Base-by-base conservation (phyloP, 2,797 vertebrate genomes). In the Sebastes reedi region DNA sequence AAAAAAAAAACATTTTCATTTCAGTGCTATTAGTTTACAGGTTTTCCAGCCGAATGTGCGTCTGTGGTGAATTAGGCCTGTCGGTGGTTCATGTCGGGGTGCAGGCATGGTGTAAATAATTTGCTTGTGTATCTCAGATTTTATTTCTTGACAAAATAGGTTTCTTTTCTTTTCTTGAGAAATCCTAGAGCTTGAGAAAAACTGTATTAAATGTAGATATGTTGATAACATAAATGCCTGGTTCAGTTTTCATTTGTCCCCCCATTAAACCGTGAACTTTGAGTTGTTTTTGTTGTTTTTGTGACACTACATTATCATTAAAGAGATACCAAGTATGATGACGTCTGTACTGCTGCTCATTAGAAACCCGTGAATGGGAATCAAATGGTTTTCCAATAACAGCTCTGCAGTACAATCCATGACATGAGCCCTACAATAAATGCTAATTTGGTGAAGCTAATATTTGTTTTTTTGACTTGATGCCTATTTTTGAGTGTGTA, bases 151-250 rank as follows among this genome's bases (percentile, higher is more conserved):
- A 93, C 76, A 83, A 87, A 65, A 80, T 89, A 86, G 75, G 82
- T 55, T 92, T 80, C 22, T 82, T 85, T 82, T 81, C 83, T 68
- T 76, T 82, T 87, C 58, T 86, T 72, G 84, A 83, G 83, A 90
- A 90, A 80, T 86, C 86, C 69, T 91, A 87, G 86, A 85, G 87
- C 82, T 90, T 90, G 81, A 90, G 83, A 89, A 93, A 85, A 93
- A 85, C 76, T 95, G 94, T 94, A 95, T 94, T 94, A 95, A 95
- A 95, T 95, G 94, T 95, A 94, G 94, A 94, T 94, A 94, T 94
- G 94, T 95, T 91, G 82, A 95, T 95, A 94, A 91, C 86, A 89
- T 82, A 61, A 88, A 85, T 78, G 81, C 70, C 75, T 85, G 82
- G 79, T 90, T 90, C 77, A 27, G 84, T 89, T 92, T 92, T 92